Conservation (phyloP, 2,888 invertebrate genomes). For the Polyommatus iphigenia region DNA sequence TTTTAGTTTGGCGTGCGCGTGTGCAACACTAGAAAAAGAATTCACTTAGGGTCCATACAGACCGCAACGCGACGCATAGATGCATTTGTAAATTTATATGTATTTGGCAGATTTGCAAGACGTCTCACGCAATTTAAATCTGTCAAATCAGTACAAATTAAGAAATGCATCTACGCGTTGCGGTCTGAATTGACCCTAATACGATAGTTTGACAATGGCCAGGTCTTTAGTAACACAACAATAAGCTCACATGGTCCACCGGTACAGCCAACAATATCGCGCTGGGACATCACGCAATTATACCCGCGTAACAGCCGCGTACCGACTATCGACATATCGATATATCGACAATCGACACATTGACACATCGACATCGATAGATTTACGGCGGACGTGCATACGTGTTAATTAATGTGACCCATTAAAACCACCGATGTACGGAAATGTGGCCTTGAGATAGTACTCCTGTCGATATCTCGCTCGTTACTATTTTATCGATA, state of each 20-base stretch:
- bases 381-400: constrained; percentile 65
- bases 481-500: constrained; percentile 39
- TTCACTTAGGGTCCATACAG: too few relatives aligned
- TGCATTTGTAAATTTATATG: too few relatives aligned
- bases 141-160: too few relatives aligned
- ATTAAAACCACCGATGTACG: constrained; percentile 47
- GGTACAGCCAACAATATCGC: constrained; percentile 46
- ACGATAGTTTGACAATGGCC: neutral
- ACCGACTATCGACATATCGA: constrained; percentile 39
- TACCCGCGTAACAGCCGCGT: constrained; percentile 47
- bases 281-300: constrained; percentile 54
- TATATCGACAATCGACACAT: constrained; percentile 60
- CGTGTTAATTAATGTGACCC: constrained; percentile 70
- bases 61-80: too few relatives aligned
- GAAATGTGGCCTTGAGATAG: constrained; percentile 44
- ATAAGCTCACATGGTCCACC: constrained; percentile 31
- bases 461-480: constrained; percentile 42
- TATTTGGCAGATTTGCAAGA: too few relatives aligned
- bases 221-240: neutral
- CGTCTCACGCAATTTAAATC: too few relatives aligned
- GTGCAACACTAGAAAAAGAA: too few relatives aligned
- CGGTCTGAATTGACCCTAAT: too few relatives aligned
- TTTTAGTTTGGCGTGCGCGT: too few relatives aligned
- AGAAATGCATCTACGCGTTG: too few relatives aligned
- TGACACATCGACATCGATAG: constrained; percentile 60